Evolutionary conservation across 2,888 invertebrate genomes (phyloP).

Genomic region (Piscicola geometra): DNA sequence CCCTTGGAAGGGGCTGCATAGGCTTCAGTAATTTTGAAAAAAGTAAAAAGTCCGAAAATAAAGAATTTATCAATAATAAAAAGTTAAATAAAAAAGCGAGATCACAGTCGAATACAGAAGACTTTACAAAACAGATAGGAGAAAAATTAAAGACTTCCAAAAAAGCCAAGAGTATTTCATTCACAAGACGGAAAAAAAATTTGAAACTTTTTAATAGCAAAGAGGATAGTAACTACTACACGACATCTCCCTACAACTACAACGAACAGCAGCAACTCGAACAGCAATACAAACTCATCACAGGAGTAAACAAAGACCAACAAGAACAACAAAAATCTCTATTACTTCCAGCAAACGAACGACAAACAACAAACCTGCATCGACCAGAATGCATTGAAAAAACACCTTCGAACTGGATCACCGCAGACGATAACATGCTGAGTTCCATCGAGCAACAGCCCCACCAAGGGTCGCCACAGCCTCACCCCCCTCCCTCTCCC

Average conservation of each 20-base stretch:
- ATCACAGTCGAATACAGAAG: too few relatives aligned
- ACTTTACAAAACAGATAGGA: neutral
- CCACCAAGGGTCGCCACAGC: slow-evolving; percentile 12
- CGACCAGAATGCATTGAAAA: too few relatives aligned
- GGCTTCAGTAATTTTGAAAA: neutral
- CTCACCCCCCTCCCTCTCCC: slow-evolving; percentile 3
- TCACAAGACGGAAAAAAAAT: neutral
- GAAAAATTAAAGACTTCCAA: neutral
- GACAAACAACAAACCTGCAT: too few relatives aligned
- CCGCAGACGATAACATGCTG: slow-evolving; percentile 28
- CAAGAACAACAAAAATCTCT: too few relatives aligned
- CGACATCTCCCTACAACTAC: slow-evolving; percentile 8
- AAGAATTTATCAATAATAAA: neutral
- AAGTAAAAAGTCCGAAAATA: neutral
- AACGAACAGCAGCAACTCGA: neutral
- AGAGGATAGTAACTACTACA: neutral
- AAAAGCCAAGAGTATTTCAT: neutral
- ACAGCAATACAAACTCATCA: neutral
- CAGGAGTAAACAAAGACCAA: too few relatives aligned
- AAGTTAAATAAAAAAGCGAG: too few relatives aligned
- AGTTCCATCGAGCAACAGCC: slow-evolving; percentile 27
- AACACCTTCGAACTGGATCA: neutral
- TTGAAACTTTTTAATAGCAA: neutral
- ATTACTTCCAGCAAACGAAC: too few relatives aligned
- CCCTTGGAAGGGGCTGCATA: too few relatives aligned